Conservation (phyloP, 2,113 vertebrate species). For the Callospermophilus lateralis region DNA sequence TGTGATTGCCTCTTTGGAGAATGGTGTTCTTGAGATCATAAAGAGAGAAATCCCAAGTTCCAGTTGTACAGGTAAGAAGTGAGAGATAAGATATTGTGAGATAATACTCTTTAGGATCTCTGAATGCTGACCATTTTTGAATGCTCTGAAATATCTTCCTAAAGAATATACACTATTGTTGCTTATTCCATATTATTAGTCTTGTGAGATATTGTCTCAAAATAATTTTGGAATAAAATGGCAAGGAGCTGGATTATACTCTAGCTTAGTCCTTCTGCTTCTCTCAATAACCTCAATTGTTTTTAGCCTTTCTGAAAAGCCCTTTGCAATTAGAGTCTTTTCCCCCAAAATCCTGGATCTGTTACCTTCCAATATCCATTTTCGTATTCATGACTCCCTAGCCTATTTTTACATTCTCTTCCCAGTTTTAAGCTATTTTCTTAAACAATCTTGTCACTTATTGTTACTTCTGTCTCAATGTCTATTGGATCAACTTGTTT, state of each 20-base stretch:
- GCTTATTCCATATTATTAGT: slow-evolving; percentile 27
- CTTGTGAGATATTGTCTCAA: slow-evolving; percentile 17
- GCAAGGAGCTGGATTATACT: background rate
- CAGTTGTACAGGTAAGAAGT: slow-evolving; percentile 59
- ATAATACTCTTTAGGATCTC: background rate
- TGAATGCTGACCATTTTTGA: background rate
- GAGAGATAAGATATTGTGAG: background rate
- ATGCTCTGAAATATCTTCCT: slow-evolving; percentile 12
- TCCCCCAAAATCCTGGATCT: background rate
- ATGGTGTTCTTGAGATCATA: slow-evolving; percentile 42
- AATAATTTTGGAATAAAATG: background rate
- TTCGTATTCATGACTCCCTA: background rate
- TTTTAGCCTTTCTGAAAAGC: slow-evolving; percentile 52
- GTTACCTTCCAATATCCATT: background rate
- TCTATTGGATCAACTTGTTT: background rate
- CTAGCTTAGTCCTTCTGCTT: background rate
- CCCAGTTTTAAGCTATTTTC: slow-evolving; percentile 38
- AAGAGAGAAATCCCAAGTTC: slow-evolving; percentile 57
- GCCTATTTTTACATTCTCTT: slow-evolving; percentile 27
- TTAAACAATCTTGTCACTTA: slow-evolving; percentile 14
- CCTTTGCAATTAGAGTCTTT: background rate
- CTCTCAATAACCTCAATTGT: background rate
- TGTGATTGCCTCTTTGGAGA: slow-evolving; percentile 58
- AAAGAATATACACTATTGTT: background rate
- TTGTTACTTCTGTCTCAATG: slow-evolving; percentile 8